Conservation (phyloP, 1,140 invertebrate species). For the Pissodes strobi region DNA sequence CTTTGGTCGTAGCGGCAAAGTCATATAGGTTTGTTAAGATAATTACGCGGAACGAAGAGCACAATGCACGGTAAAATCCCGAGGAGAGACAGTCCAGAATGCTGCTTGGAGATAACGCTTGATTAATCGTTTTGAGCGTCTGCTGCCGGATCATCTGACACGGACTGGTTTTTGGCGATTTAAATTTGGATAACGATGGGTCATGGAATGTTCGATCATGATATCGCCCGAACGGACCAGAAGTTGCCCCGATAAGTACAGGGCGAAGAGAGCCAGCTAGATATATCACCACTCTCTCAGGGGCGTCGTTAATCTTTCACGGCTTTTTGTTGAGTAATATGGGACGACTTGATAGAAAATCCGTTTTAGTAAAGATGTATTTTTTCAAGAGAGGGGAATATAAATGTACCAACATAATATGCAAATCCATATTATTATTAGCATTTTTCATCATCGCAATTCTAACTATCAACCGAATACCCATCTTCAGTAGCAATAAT, state of each 20-base stretch:
- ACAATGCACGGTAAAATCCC: conserved; percentile 42
- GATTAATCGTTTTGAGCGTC: conserved; percentile 47
- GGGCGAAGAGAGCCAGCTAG: conserved; percentile 26
- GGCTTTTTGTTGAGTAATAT: no score
- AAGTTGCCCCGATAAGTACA: conserved; percentile 22
- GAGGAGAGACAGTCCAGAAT: conserved; percentile 36
- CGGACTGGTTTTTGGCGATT: conserved; percentile 49
- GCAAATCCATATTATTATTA: no score
- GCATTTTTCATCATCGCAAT: no score
- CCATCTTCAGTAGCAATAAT: no score
- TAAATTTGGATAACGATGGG: conserved; percentile 45
- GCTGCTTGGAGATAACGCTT: conserved; percentile 43
- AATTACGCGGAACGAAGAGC: conserved; percentile 45
- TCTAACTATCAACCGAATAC: no score
- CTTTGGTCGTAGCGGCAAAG: conserved; percentile 35
- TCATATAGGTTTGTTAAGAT: conserved; percentile 45
- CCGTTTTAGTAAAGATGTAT: no score
- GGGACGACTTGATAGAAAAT: no score
- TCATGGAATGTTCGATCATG: conserved; percentile 46
- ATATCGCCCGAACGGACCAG: conserved; percentile 32
- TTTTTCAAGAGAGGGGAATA: no score
- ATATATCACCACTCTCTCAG: conserved; percentile 32
- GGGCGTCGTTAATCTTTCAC: no score
- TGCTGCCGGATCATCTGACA: conserved; percentile 45
- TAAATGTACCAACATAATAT: no score